phyloP scores from a whole-genome alignment of 2,797 vertebrate species.

The Ctenopoma multispine region DNA sequence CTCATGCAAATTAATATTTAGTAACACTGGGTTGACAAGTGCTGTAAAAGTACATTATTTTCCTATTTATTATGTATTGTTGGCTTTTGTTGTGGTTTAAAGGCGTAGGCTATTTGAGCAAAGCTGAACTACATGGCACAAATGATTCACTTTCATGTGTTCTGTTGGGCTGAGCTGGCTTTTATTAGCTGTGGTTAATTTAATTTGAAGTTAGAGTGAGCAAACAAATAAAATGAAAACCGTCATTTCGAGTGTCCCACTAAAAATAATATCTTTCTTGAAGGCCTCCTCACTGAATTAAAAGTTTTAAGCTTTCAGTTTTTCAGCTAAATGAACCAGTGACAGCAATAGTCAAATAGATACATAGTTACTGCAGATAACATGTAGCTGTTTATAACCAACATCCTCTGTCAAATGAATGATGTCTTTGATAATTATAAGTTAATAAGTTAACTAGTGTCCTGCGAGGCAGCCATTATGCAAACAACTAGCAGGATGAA shows the following conservation, averaged over 20 bases:
- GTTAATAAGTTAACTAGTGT: not conserved
- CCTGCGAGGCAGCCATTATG: not conserved
- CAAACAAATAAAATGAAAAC: conserved; percentile 8
- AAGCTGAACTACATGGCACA: conserved; percentile 15
- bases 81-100: conserved; percentile 14
- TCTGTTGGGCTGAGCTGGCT: not conserved
- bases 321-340: not conserved
- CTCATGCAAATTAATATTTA: conserved; percentile 21
- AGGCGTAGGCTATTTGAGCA: conserved; percentile 7
- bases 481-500: not conserved
- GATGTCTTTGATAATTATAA: not conserved
- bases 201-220: conserved; percentile 4
- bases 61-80: not conserved
- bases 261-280: not conserved
- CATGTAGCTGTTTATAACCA: not conserved
- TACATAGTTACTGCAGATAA: not conserved
- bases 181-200: conserved; percentile 9
- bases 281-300: not conserved
- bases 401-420: not conserved
- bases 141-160: conserved; percentile 8
- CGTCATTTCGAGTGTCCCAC: not conserved
- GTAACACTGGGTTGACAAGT: conserved; percentile 20
- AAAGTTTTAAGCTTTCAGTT: not conserved
- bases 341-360: not conserved
- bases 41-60: conserved; percentile 13